Base-by-base conservation (phyloP, 1,140 invertebrate genomes). In the Contarinia nasturtii region DNA sequence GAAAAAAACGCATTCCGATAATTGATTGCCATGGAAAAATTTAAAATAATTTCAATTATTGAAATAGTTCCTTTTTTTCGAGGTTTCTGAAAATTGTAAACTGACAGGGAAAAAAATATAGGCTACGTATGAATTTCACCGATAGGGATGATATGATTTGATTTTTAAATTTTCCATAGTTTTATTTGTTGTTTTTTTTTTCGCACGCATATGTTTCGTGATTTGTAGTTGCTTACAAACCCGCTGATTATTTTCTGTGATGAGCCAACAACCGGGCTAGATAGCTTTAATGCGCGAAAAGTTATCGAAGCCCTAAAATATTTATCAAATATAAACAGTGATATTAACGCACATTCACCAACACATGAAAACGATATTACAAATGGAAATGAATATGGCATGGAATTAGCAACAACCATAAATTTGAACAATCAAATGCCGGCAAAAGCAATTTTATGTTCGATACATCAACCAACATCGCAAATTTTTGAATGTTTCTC, bases 401-500 rank as follows among this genome's bases (percentile, higher is more conserved):
- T 44, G 22, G 14, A n/a, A n/a, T 27, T 44, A 27, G 5, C 12
- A 8, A 11, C 14, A 15, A 12, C 20, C n/a, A n/a, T n/a, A n/a
- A n/a, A n/a, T n/a, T n/a, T n/a, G 2, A 15, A 33, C 2, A 27
- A 33, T 14, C 14, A 20, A 12, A 21, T 17, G n/a, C 18, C 15
- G 5, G 82, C 74, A 37, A 84, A 84, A 67, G 76, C 83, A 33
- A 77, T 90, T 10, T 73, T 91, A 18, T 85, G 83, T 54, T 83
- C 85, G 0, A 80, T 91, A 33, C 87, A 92, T 65, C 87, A 92
- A 56, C 87, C 87, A 0, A 82, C 84, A 7, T 89, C 85, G 5
- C 80, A 82, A 49, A 72, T 90, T 7, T 86, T 87, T 53, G 75
- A 82, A 53, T 66, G 86, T 45, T 91, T 91, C 61, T 76, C 87